A percentile compares a stretch with the other conserved stretches of the same genome.
phyloP scores from a whole-genome alignment of 2,888 invertebrate species.

The Athetis lepigone region DNA sequence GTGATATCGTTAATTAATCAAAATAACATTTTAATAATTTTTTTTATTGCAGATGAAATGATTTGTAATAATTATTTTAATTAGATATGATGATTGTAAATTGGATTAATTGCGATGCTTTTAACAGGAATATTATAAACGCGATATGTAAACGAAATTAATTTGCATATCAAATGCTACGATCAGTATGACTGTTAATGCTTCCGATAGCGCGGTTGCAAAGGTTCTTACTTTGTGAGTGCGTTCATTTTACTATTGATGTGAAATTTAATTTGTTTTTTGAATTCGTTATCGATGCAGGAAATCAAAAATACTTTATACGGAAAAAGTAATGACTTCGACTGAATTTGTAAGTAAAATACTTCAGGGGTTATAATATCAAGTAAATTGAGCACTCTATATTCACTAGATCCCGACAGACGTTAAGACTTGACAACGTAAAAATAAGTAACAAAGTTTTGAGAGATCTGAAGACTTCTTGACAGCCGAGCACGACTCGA shows the following conservation, averaged over 20 bases:
- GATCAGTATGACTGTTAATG: slow-evolving; percentile 27
- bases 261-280: slow-evolving; percentile 7
- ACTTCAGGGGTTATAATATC: slow-evolving; percentile 17
- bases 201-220: slow-evolving; percentile 6
- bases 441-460: slow-evolving; percentile 54
- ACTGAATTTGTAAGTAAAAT: slow-evolving; percentile 21
- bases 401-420: slow-evolving; percentile 49
- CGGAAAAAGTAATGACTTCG: slow-evolving; percentile 2
- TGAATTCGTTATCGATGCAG: not conserved
- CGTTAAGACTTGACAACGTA: slow-evolving; percentile 44
- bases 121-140: slow-evolving; percentile 44
- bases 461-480: slow-evolving; percentile 41
- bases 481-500: slow-evolving; percentile 40
- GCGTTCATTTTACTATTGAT: slow-evolving; percentile 2
- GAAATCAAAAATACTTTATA: slow-evolving; percentile 3
- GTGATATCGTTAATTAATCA: slow-evolving; percentile 33
- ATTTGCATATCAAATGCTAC: slow-evolving; percentile 41
- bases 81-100: slow-evolving; percentile 35
- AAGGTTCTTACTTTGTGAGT: slow-evolving; percentile 1
- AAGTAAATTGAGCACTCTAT: slow-evolving; percentile 46
- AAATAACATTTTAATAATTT: slow-evolving; percentile 19
- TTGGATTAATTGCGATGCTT: slow-evolving; percentile 48
- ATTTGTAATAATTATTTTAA: slow-evolving; percentile 39
- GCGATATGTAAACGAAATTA: slow-evolving; percentile 18
- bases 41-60: slow-evolving; percentile 32